Evolutionary conservation across 2,113 vertebrate genomes (phyloP), one percentile per base, ranked within the genome.

Genomic region (Sylvilagus bachmani): DNA sequence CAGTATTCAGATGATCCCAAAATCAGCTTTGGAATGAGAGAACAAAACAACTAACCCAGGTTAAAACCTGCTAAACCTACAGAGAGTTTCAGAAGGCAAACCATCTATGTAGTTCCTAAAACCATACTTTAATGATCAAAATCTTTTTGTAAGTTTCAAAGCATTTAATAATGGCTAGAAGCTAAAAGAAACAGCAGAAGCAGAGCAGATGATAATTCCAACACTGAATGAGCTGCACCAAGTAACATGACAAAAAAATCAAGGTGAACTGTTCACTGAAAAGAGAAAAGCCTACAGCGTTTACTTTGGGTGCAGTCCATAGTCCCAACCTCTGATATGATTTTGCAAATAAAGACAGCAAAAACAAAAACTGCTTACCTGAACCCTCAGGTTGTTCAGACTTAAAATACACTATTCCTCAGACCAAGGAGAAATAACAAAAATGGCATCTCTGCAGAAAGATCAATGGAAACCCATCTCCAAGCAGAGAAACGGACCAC

Each of bases 401-500:
- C 0, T 96, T 71, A 91, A 93, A 58, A 71, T 77, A 96, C 4
- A 74, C 92, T 97, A 93, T 81, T 64, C 86, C 55, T 10, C 69
- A 82, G 90, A 97, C 51, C 24, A 96, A 97, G 74, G 67, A 96
- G 78, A 10, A 24, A 96, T 58, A 92, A 95, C 62, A 44, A 95
- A 95, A 97, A 0, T 12, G 38, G 58, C 9, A 93, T 79, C 19
- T 49, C 62, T 93, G 80, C 90, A 95, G 96, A 97, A 97, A 97
- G 93, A 97, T 31, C 61, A 58, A 82, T 86, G 89, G 83, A 97
- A 91, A 83, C 3, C 29, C 97, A 96, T 80, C n/a, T 29, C 78
- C 77, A 97, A 97, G 67, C 51, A 86, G 64, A 97, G 97, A 97
- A 98, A 97, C 53, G 71, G 31, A 95, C 79, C 6, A 17, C 95